Evolutionary conservation across 2,797 vertebrate species (phyloP).

Genomic region (Tadarida brasiliensis): DNA sequence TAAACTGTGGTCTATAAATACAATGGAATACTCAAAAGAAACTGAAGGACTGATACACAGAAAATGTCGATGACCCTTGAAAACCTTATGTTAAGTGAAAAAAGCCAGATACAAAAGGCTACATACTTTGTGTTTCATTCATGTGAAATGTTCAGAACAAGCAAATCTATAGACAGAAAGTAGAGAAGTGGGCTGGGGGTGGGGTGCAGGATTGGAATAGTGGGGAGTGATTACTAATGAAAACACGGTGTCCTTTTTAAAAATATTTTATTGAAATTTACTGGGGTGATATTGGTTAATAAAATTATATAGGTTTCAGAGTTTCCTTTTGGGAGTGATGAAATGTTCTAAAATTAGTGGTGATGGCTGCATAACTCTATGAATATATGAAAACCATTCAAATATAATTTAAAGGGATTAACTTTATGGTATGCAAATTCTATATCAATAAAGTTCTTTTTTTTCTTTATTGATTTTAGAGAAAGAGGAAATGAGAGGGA

Average conservation of each 20-base stretch:
- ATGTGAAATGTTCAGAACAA: background rate
- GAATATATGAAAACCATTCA: background rate
- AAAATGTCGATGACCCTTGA: background rate
- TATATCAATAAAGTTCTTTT: background rate
- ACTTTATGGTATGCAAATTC: background rate
- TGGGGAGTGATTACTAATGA: no score
- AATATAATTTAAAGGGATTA: background rate
- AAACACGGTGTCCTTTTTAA: background rate
- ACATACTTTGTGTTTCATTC: background rate
- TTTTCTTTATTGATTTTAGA: no score
- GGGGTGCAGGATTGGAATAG: accelerated
- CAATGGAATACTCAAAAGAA: background rate
- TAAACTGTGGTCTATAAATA: background rate
- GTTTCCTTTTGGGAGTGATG: background rate
- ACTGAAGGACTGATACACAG: background rate
- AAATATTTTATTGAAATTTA: background rate
- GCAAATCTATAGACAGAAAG: background rate
- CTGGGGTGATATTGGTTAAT: background rate
- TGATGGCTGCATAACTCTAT: background rate
- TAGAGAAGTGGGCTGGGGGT: background rate
- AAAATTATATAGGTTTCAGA: background rate
- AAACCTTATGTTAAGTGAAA: background rate
- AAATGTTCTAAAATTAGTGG: background rate
- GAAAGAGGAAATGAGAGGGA: no score
- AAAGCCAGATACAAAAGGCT: background rate